Evolutionary conservation across 1,140 invertebrate genomes (phyloP).

Genomic region (Halotydeus destructor): DNA sequence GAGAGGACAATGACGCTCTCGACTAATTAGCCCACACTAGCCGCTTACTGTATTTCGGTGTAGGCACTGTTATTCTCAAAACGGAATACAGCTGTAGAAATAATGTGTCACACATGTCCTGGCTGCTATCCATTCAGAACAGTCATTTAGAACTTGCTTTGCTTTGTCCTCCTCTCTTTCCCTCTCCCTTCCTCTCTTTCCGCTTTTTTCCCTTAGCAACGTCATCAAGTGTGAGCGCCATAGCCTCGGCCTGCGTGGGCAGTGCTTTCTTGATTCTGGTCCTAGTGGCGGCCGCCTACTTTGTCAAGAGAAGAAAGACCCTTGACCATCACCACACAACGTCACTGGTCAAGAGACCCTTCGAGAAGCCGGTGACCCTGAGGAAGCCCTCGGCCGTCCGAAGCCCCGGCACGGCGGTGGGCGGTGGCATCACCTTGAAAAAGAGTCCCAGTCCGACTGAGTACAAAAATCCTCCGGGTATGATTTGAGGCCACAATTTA

Average conservation of each 20-base stretch:
- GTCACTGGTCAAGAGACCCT: constrained; percentile 1
- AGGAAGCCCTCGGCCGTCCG: constrained; percentile 39
- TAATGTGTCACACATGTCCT: too few relatives aligned
- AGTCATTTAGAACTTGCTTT: too few relatives aligned
- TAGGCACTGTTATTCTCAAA: too few relatives aligned
- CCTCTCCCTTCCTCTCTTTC: too few relatives aligned
- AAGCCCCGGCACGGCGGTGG: constrained; percentile 36
- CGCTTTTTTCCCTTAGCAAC: too few relatives aligned
- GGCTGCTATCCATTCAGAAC: too few relatives aligned
- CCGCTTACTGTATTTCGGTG: too few relatives aligned
- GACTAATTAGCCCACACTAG: too few relatives aligned
- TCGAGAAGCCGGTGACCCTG: constrained; percentile 35
- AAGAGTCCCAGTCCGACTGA: constrained; percentile 66
- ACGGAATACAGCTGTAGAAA: too few relatives aligned
- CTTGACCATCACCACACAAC: constrained; percentile 10
- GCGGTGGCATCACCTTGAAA: constrained; percentile 48
- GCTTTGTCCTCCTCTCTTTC: too few relatives aligned
- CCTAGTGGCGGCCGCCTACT: constrained; percentile 34
- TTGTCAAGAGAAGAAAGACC: constrained; percentile 27
- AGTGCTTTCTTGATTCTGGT: constrained; percentile 32
- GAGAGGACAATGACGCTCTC: too few relatives aligned
- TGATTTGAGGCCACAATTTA: background rate
- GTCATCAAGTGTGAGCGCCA: background rate
- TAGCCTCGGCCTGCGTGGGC: constrained; percentile 25
- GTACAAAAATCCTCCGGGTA: constrained; percentile 25